Conservation (phyloP, 2,888 invertebrate species). For the Conomelus anceps region DNA sequence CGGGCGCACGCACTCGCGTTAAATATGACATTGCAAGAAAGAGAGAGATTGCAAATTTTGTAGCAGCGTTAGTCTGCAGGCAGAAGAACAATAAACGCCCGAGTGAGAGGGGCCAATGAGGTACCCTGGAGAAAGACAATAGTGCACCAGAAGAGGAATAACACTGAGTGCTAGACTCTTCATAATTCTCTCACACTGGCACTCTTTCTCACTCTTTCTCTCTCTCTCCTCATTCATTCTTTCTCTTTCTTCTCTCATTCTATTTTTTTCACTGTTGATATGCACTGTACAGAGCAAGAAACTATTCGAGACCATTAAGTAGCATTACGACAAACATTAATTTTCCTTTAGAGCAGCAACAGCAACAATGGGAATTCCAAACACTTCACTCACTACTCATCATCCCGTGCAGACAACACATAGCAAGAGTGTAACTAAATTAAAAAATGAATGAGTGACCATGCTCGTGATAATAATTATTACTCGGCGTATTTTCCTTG, state of each 20-base stretch:
- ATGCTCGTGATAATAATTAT: no score
- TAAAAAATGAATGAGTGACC: no score
- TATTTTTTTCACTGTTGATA: neutral
- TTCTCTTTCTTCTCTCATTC: neutral
- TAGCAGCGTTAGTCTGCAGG: neutral
- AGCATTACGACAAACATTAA: no score
- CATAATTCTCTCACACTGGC: neutral
- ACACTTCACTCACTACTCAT: neutral
- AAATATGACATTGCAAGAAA: neutral
- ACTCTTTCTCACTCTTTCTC: no score
- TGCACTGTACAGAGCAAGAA: no score
- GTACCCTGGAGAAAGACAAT: neutral
- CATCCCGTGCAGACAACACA: neutral
- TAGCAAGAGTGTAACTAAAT: no score
- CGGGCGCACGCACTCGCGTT: neutral
- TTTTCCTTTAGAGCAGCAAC: no score
- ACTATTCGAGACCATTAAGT: no score
- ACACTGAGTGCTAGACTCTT: neutral
- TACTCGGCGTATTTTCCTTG: no score
- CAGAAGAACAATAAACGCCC: neutral
- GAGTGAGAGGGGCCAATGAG: neutral
- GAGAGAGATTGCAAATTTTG: neutral
- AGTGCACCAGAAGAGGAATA: neutral
- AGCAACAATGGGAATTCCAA: no score
- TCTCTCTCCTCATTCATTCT: neutral